Evolutionary conservation across 2,888 invertebrate genomes (phyloP), one percentile per base, ranked within the genome.

Genomic region (Ochropleura plecta): DNA sequence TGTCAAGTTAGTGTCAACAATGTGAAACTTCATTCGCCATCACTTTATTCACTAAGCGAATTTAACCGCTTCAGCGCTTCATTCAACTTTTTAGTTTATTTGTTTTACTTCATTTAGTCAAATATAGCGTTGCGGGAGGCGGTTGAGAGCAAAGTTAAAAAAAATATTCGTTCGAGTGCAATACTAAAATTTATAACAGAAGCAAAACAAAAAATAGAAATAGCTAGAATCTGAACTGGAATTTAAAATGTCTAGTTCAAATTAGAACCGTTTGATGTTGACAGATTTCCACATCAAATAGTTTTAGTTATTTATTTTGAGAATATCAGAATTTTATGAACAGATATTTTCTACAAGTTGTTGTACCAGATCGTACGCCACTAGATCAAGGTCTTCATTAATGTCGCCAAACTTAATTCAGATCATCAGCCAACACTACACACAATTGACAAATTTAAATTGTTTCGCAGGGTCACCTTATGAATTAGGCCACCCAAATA

Each of bases 381-480:
- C 53, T 72, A 9, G 20, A 42, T 72, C 65, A 72, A 72, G 78
- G 78, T 78, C 72, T 72, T 49, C 14, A 66, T 78, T 63, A n/a
- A 44, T 64, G 79, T 44, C 10, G 55, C 57, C 14, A 30, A 46
- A 70, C n/a, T 20, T 76, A 65, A 76, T 76, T 60, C 49, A 59
- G 57, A 65, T 55, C 51, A 64, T 12, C 48, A 70, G 44, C 67
- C 53, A 67, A 57, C 65, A 80, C 63, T 59, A 5, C 66, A 80
- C 40, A 55, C 71, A 79, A 76, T 76, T 79, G 67, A 49, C 40
- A 60, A 49, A 68, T 76, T 76, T 79, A 79, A 79, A 79, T 80
- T 76, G 48, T 10, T 76, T 65, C 9, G 76, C 67, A 57, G 53
- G 79, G 79, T 75, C 79, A 71, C 76, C 44, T 71, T 59, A 46